Conservation (phyloP, 2,888 invertebrate species). For the Neuroscelio doddi region DNA sequence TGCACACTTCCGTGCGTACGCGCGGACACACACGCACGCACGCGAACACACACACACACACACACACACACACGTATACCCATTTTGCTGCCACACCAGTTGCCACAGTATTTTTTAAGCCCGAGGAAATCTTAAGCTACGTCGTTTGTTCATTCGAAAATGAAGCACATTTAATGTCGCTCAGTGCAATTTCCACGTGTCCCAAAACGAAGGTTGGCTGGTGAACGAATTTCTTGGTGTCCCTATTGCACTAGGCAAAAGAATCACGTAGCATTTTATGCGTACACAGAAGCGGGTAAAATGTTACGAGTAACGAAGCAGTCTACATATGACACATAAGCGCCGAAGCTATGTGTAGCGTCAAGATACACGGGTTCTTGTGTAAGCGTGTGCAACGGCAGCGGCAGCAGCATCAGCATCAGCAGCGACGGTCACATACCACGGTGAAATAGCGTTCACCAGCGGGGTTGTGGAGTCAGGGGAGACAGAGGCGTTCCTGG, state of each 20-base stretch:
- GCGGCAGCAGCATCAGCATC: not conserved
- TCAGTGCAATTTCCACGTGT: not conserved
- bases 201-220: not conserved
- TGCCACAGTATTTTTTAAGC: no score
- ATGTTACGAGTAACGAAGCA: constrained; percentile 6
- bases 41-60: no score
- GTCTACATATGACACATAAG: constrained; percentile 3
- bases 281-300: not conserved
- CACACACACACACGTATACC: no score
- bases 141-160: not conserved
- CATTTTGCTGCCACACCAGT: no score
- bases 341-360: constrained; percentile 26
- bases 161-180: not conserved
- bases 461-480: constrained; percentile 48
- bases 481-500: constrained; percentile 55
- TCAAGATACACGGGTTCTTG: constrained; percentile 25
- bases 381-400: constrained; percentile 19
- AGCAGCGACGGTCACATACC: no score
- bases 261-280: no score
- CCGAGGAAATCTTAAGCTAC: not conserved
- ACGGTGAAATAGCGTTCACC: not conserved
- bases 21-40: no score
- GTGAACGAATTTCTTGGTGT: no score
- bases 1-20: no score
- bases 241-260: no score